Evolutionary conservation across 1,140 invertebrate genomes (phyloP), one percentile per base, ranked within the genome.

Genomic region (Caenorhabditis tropicalis): DNA sequence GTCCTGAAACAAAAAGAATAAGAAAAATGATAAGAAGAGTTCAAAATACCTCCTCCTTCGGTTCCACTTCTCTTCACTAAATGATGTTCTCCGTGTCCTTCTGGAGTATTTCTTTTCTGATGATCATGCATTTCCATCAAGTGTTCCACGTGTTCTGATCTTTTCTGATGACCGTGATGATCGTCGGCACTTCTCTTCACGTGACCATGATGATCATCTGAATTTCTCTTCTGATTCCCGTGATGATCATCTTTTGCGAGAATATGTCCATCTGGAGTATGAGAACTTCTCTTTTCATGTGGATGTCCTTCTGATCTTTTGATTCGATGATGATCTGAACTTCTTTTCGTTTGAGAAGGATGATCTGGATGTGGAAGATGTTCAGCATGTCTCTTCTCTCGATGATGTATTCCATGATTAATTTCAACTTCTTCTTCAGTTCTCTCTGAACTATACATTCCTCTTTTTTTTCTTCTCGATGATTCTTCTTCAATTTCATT

Each of bases 341-440:
- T 74, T 74, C 65, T 74, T n/a, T 74, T 74, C 4, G n/a, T n/a
- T 33, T 16, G 58, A 65, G 29, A 27, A 33, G 58, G 58, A 19
- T 9, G 58, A 65, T 65, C 58, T 27, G 19, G 65, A 43, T 74
- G 65, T 19, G 65, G 65, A 15, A 43, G 65, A 74, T 74, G 65
- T 16, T 74, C 65, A 24, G 65, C 33, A 43, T 74, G 65, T 24
- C 65, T 29, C 21, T 74, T 74, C 36, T 43, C 33, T 2, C 65
- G 36, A 24, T 74, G 65, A 43, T 74, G 65, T 0, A 74, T n/a
- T 74, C 65, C 65, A 12, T 74, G 65, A 43, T n/a, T 24, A 10
- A 74, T 74, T 74, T 43, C 33, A 43, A 74, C 15, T 21, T 74
- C 65, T 74, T 74, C 65, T 74, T 74, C 65, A 6, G 65, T 43